These are phyloP conservation scores for Drosophila quadrilineata DNA, from an alignment of 1,140 invertebrate species.

Conservation along the genomic window DNA sequence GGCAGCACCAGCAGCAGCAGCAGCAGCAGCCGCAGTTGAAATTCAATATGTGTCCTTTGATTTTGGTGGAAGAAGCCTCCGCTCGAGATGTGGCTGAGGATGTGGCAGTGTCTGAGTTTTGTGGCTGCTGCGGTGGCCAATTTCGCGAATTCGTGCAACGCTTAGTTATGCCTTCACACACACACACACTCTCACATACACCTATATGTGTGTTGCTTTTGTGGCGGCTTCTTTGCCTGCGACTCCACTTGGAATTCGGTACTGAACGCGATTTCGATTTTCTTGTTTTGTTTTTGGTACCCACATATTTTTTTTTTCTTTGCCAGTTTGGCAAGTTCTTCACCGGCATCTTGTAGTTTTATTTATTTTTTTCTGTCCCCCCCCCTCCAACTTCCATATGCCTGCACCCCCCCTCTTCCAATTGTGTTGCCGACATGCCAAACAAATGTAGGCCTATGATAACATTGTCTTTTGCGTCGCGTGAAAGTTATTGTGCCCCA, in stretches of 20 bases:
- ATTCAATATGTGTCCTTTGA: constrained; percentile 72
- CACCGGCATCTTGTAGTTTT: constrained; percentile 28
- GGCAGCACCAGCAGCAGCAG: too few species aligned
- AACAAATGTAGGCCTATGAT: constrained; percentile 74
- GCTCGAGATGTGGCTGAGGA: constrained; percentile 35
- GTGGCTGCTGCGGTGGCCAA: constrained; percentile 63
- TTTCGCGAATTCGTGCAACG: constrained; percentile 76
- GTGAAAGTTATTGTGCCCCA: constrained; percentile 66
- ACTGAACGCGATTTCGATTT: constrained; percentile 7
- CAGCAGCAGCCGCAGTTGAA: too few species aligned
- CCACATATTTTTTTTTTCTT: constrained; percentile 60
- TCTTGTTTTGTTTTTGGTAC: constrained; percentile 36
- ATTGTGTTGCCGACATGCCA: constrained; percentile 47
- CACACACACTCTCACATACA: constrained; percentile 25
- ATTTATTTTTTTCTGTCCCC: constrained; percentile 13
- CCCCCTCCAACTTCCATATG: not conserved
- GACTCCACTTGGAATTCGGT: constrained; percentile 56
- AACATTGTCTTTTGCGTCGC: constrained; percentile 64
- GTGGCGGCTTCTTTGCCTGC: constrained; percentile 67
- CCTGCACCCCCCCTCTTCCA: too few species aligned
- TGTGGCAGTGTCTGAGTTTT: not conserved
- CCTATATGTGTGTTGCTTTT: constrained; percentile 28
- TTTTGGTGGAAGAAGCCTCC: too few species aligned
- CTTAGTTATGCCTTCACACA: constrained; percentile 59
- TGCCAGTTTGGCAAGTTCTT: constrained; percentile 41